Percentiles rank a stretch among this genome's conserved stretches.
Conservation (phyloP, 2,797 vertebrate species). For the Acanthopagrus latus region DNA sequence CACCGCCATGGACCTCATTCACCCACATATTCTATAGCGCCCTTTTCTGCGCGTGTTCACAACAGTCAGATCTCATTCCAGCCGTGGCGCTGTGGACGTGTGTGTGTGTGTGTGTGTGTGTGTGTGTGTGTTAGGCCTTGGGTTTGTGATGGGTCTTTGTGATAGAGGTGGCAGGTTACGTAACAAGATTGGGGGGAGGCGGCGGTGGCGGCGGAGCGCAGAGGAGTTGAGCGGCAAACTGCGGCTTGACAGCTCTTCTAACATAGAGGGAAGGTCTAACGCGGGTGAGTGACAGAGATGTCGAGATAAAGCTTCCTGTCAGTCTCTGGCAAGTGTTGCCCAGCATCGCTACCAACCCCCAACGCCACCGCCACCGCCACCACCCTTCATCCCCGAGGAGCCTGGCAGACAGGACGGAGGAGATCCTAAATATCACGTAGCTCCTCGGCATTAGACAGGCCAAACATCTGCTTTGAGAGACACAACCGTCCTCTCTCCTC, state of each 20-base stretch:
- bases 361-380: slow-evolving; percentile 31
- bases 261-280: slow-evolving; percentile 65
- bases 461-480: slow-evolving; percentile 57
- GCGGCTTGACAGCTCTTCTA: slow-evolving; percentile 70
- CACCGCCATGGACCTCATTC: slow-evolving; percentile 58
- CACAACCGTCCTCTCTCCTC: background rate
- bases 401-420: slow-evolving; percentile 54
- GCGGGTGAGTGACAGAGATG: slow-evolving; percentile 76
- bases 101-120: slow-evolving; percentile 29
- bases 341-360: slow-evolving; percentile 40
- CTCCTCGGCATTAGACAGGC: slow-evolving; percentile 46
- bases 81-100: slow-evolving; percentile 11
- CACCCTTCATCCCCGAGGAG: slow-evolving; percentile 47
- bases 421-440: slow-evolving; percentile 54
- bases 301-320: slow-evolving; percentile 77
- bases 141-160: slow-evolving; percentile 65
- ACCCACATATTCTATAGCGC: slow-evolving; percentile 49
- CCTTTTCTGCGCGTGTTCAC: slow-evolving; percentile 37
- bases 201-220: background rate
- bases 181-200: slow-evolving; percentile 44
- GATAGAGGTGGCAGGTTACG: slow-evolving; percentile 74
- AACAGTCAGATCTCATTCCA: slow-evolving; percentile 50
- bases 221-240: slow-evolving; percentile 61
- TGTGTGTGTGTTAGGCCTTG: slow-evolving; percentile 37
- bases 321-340: slow-evolving; percentile 63